Conservation (phyloP, 2,797 vertebrate species). For the Pangasius krempfi region DNA sequence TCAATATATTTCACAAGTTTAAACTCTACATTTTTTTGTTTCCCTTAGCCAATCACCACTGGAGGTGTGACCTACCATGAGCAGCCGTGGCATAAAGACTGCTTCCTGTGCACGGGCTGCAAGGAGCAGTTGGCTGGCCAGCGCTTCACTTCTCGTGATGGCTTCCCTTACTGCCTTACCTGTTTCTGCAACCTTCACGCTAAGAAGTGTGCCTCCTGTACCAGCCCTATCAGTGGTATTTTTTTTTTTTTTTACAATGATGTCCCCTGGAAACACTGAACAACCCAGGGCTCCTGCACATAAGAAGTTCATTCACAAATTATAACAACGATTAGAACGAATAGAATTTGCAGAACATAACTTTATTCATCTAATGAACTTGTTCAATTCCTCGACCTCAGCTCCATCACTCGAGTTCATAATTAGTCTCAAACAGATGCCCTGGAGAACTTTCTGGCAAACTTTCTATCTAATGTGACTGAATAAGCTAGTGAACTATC, state of each 20-base stretch:
- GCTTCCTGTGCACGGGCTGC: slow-evolving; percentile 79
- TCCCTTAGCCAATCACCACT: slow-evolving; percentile 41
- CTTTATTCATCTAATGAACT: not conserved
- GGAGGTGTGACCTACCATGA: slow-evolving; percentile 81
- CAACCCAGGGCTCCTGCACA: not conserved
- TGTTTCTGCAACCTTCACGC: slow-evolving; percentile 81
- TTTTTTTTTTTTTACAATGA: not conserved
- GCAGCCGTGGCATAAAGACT: slow-evolving; percentile 82
- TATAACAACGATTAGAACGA: not conserved
- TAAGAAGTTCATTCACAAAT: not conserved
- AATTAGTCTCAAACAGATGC: not conserved
- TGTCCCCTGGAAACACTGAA: not conserved
- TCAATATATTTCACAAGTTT: not conserved
- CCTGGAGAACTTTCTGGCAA: not conserved
- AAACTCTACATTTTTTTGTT: not conserved
- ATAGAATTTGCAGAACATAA: not conserved
- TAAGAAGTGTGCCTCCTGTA: slow-evolving; percentile 82
- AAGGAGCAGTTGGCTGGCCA: slow-evolving; percentile 80
- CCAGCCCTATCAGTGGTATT: slow-evolving; percentile 73
- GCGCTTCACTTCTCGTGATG: slow-evolving; percentile 79
- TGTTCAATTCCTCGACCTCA: not conserved
- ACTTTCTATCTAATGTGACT: no score
- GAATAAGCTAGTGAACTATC: not conserved
- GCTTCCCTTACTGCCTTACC: slow-evolving; percentile 79
- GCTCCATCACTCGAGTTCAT: not conserved